Evolutionary conservation across 2,113 vertebrate species (phyloP).

Genomic region (Thunnus thynnus): DNA sequence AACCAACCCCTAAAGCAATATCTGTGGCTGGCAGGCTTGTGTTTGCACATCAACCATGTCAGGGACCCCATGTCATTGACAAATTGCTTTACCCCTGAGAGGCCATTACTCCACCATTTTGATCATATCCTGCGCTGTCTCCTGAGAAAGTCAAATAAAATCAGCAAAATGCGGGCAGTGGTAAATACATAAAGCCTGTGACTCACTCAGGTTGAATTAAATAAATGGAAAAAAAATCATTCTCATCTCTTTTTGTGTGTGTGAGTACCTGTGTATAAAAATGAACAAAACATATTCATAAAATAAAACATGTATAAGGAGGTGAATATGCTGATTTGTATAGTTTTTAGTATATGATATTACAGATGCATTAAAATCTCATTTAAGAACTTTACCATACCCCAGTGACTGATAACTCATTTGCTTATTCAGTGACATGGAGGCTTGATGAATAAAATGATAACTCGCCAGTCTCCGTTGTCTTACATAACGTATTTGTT

Average conservation of each 20-base stretch:
- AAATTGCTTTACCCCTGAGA: neutral
- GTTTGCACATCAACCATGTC: slow-evolving; percentile 40
- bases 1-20: slow-evolving; percentile 5
- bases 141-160: neutral
- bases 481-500: no score
- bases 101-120: neutral
- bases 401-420: neutral
- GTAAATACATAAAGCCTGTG: neutral
- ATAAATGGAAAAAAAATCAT: neutral
- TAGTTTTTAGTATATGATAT: neutral
- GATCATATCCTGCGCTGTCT: neutral
- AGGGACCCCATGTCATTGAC: slow-evolving; percentile 26
- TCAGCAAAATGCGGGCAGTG: neutral
- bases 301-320: no score
- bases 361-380: neutral
- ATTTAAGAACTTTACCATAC: neutral
- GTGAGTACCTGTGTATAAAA: no score
- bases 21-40: slow-evolving; percentile 2
- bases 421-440: neutral
- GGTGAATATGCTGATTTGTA: neutral
- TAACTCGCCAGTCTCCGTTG: no score
- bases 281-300: no score
- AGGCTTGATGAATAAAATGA: no score
- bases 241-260: no score
- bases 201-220: neutral